Percentiles rank a stretch among this genome's conserved stretches.
These are phyloP conservation scores for Pristionchus japonicus DNA, from an alignment of 2,888 invertebrate genomes.

Conservation along the genomic window DNA sequence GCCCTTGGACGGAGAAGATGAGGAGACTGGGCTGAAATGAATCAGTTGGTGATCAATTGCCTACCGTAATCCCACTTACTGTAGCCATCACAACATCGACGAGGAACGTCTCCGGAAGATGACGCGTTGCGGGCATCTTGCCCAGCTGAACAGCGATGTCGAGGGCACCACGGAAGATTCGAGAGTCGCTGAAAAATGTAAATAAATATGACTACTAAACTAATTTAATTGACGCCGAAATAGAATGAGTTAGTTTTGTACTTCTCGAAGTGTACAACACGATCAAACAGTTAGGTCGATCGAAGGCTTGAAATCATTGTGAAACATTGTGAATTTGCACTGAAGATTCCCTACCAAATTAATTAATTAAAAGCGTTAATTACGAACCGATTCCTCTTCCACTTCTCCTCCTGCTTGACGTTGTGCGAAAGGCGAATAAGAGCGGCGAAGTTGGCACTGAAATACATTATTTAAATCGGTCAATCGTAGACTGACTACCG, in stretches of 20 bases:
- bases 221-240: no score
- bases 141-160: conserved; percentile 87
- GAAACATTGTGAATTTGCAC: no score
- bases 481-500: background rate
- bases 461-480: background rate
- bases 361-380: background rate
- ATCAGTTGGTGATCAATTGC: background rate
- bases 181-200: background rate
- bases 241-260: no score
- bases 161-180: conserved; percentile 75
- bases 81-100: conserved; percentile 87
- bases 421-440: conserved; percentile 77
- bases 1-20: conserved; percentile 87
- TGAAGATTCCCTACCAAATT: no score
- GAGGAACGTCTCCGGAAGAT: conserved; percentile 89
- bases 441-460: conserved; percentile 20
- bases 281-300: no score
- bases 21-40: conserved; percentile 77
- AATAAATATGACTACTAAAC: no score
- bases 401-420: conserved; percentile 77
- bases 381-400: conserved; percentile 61
- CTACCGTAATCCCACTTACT: conserved; percentile 78
- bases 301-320: no score
- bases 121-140: conserved; percentile 87
- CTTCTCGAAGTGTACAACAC: no score